Evolutionary conservation across 2,113 vertebrate species (phyloP).

Genomic region (Motacilla alba): DNA sequence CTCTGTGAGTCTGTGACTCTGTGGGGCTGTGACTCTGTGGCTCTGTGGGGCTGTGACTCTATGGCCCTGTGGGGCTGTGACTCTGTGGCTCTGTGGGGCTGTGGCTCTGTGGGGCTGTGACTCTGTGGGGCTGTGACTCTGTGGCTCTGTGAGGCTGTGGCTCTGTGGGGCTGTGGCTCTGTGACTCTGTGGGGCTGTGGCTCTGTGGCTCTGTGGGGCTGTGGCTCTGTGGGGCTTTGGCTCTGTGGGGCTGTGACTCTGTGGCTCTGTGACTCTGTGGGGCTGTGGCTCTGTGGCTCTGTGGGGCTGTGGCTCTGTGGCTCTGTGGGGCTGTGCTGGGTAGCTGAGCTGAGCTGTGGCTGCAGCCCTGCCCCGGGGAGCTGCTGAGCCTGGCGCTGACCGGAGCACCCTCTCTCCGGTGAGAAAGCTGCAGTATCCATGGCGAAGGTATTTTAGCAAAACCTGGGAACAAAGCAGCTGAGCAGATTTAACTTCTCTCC

Average conservation of each 20-base stretch:
- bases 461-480: neutral
- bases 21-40: neutral
- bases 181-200: neutral
- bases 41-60: no score
- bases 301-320: no score
- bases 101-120: no score
- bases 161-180: neutral
- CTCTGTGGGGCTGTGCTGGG: neutral
- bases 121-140: no score
- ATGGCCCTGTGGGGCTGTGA: no score
- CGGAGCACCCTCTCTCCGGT: fast-evolving
- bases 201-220: neutral
- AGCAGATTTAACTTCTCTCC: neutral
- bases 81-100: no score
- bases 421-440: slow-evolving; percentile 32
- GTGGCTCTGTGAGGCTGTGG: neutral
- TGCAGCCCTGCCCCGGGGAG: neutral
- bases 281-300: no score
- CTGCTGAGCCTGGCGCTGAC: neutral
- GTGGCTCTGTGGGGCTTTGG: no score
- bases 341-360: neutral
- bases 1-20: no score
- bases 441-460: slow-evolving; percentile 12
- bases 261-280: no score
- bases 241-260: no score